Evolutionary conservation across 2,888 invertebrate genomes (phyloP).

Genomic region (Saturnia pavonia): DNA sequence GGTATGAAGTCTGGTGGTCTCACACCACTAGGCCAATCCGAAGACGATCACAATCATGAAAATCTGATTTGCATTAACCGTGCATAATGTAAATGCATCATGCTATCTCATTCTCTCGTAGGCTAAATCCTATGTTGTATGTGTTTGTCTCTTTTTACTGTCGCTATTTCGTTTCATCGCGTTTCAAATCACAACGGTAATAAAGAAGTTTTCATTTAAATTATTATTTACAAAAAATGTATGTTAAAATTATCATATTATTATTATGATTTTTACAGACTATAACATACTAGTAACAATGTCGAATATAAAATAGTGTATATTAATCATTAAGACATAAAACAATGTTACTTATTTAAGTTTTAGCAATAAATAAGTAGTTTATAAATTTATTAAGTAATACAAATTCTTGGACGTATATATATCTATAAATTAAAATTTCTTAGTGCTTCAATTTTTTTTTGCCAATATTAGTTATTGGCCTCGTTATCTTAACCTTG

Average conservation of each 20-base stretch:
- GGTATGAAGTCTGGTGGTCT: too few species aligned
- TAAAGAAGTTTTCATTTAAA: too few species aligned
- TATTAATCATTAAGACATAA: neutral
- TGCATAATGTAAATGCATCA: too few species aligned
- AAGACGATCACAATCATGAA: too few species aligned
- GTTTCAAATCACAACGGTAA: too few species aligned
- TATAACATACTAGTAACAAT: neutral
- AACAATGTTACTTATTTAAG: neutral
- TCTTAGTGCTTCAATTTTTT: neutral
- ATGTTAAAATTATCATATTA: neutral
- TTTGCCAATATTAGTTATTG: neutral
- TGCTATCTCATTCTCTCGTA: too few species aligned
- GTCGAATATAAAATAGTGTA: neutral
- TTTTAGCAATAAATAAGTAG: neutral
- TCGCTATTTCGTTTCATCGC: too few species aligned
- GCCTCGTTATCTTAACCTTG: neutral
- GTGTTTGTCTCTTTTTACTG: too few species aligned
- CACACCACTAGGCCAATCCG: too few species aligned
- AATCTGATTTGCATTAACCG: too few species aligned
- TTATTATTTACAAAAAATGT: neutral
- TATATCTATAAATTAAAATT: neutral
- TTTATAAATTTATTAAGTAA: neutral
- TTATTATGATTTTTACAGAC: too few species aligned
- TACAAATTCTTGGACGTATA: neutral
- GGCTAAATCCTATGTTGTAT: too few species aligned